These are phyloP conservation scores for Aleiodes leptofemur DNA, from an alignment of 2,888 invertebrate genomes.

Conservation along the genomic window DNA sequence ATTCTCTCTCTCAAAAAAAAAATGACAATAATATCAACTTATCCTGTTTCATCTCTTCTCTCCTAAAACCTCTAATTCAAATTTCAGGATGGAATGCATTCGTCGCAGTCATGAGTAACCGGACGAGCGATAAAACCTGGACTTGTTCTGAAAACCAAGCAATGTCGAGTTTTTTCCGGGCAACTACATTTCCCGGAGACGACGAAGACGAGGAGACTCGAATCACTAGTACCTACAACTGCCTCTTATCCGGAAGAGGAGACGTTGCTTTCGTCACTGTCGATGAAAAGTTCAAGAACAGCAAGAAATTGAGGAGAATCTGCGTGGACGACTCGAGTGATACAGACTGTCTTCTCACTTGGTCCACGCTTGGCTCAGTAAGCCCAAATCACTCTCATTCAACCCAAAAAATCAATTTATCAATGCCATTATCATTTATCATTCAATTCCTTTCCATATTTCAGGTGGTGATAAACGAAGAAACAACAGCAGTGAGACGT, in stretches of 20 bases:
- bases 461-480: constrained; percentile 81
- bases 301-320: constrained; percentile 62
- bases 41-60: too few species aligned
- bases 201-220: constrained; percentile 39
- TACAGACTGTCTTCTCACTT: constrained; percentile 66
- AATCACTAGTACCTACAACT: constrained; percentile 68
- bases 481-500: constrained; percentile 77
- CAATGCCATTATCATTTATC: neutral
- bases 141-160: constrained; percentile 70
- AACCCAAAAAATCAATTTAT: constrained; percentile 78
- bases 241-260: constrained; percentile 81
- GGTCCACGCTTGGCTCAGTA: constrained; percentile 69
- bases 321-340: constrained; percentile 62
- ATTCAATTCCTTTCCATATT: constrained; percentile 35
- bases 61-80: constrained; percentile 44
- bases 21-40: too few species aligned
- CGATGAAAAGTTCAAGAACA: constrained; percentile 32
- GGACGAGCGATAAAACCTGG: constrained; percentile 47
- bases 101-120: constrained; percentile 61
- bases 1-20: too few species aligned
- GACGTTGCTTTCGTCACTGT: constrained; percentile 89
- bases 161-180: constrained; percentile 81
- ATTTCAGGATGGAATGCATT: constrained; percentile 70
- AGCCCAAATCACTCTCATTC: constrained; percentile 59
- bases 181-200: constrained; percentile 57